Percentiles rank a stretch among this genome's conserved stretches.
phyloP scores from a whole-genome alignment of 2,888 invertebrate species.

The Calameuta idolon region DNA sequence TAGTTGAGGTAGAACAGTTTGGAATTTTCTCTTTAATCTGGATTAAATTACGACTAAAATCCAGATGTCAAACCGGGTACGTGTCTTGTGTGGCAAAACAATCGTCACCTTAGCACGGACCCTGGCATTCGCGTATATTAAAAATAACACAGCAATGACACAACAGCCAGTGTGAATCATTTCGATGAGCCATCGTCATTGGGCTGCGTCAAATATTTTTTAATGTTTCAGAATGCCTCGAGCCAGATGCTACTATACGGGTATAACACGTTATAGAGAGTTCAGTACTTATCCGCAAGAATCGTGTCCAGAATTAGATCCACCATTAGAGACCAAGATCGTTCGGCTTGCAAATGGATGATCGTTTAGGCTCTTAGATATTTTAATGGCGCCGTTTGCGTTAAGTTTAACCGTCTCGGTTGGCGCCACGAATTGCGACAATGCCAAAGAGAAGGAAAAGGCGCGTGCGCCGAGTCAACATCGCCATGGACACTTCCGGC shows the following conservation, averaged over 20 bases:
- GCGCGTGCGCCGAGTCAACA: not conserved
- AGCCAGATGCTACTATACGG: not conserved
- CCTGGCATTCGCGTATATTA: not conserved
- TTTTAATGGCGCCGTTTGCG: conserved; percentile 54
- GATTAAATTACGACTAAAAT: not conserved
- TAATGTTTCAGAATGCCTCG: not conserved
- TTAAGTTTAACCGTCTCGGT: conserved; percentile 52
- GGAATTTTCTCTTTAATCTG: not conserved
- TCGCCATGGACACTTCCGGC: not conserved
- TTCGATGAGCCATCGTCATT: not conserved
- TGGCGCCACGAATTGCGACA: conserved; percentile 36
- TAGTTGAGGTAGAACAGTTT: not conserved
- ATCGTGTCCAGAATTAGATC: not conserved
- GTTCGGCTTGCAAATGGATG: not conserved
- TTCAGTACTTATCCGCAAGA: not conserved
- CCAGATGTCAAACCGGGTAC: not conserved
- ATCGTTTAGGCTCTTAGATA: conserved; percentile 29
- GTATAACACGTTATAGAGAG: not conserved
- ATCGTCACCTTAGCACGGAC: not conserved
- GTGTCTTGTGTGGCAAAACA: not conserved
- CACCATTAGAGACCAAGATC: not conserved
- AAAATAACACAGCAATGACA: not conserved
- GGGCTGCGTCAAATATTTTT: not conserved
- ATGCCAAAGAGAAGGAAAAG: conserved; percentile 1
- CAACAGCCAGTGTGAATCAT: not conserved